Evolutionary conservation across 2,888 invertebrate species (phyloP).

Genomic region (Phengaris arion): DNA sequence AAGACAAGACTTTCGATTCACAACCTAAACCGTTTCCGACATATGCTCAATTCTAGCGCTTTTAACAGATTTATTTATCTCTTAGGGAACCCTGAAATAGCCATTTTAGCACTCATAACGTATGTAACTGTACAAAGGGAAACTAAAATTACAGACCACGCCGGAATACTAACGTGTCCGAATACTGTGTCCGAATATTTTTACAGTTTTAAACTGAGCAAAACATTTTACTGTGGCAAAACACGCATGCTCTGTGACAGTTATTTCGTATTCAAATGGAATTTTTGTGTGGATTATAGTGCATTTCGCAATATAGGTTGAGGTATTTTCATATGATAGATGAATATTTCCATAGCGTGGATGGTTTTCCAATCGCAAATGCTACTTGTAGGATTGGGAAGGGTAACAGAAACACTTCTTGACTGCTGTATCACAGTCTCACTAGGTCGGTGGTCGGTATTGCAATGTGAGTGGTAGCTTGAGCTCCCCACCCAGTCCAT

Average conservation of each 20-base stretch:
- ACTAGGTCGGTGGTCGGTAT: no score
- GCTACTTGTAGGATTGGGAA: no score
- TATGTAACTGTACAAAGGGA: constrained; percentile 19
- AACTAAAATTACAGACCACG: constrained; percentile 10
- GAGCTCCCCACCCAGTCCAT: no score
- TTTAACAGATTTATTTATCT: no score
- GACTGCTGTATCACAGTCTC: no score
- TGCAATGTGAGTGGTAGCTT: no score
- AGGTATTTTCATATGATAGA: neutral
- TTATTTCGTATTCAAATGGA: constrained; percentile 14
- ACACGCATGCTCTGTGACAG: neutral
- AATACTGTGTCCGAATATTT: neutral
- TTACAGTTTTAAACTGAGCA: neutral
- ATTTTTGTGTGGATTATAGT: constrained; percentile 5
- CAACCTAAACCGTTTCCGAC: no score
- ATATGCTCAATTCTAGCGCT: no score
- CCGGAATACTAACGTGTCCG: neutral
- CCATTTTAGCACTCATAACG: neutral
- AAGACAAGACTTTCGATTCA: no score
- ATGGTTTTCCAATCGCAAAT: no score
- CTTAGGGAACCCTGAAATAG: neutral
- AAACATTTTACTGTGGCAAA: neutral
- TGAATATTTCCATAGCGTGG: no score
- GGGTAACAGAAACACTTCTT: no score
- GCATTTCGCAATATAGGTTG: neutral